Evolutionary conservation across 1,140 invertebrate species (phyloP).

Genomic region (Caenorhabditis brenneri): DNA sequence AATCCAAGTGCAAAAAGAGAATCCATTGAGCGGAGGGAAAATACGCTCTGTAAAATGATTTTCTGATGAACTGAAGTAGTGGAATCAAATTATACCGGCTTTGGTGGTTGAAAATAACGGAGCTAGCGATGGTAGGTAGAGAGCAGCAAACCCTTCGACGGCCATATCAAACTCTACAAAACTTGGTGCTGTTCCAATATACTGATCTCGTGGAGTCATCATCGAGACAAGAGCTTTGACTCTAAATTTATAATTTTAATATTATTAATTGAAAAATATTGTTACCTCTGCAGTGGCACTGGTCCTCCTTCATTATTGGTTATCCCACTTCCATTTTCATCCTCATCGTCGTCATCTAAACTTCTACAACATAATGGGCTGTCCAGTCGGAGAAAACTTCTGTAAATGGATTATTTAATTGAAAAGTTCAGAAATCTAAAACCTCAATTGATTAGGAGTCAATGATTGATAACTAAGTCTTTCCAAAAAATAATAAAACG

Average conservation of each 20-base stretch:
- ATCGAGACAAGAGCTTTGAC: conserved; percentile 95
- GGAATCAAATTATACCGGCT: conserved; percentile 49
- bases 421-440: too few species aligned
- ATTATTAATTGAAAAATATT: too few species aligned
- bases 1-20: conserved; percentile 86
- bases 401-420: too few species aligned
- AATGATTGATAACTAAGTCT: conserved; percentile 90
- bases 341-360: conserved; percentile 75
- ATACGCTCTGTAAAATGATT: conserved; percentile 13
- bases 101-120: conserved; percentile 40
- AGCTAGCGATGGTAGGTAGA: conserved; percentile 65
- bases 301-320: conserved; percentile 75
- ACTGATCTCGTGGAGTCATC: conserved; percentile 85
- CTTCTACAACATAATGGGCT: conserved; percentile 88
- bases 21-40: background rate
- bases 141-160: conserved; percentile 85
- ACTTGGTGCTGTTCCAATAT: conserved; percentile 81
- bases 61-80: background rate
- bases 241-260: too few species aligned
- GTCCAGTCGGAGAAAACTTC: conserved; percentile 89
- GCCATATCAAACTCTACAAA: conserved; percentile 99
- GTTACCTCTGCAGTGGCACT: conserved; percentile 75
- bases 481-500: conserved; percentile 93
- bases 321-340: conserved; percentile 39
- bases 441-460: conserved; percentile 86